Evolutionary conservation across 2,113 vertebrate genomes (phyloP), one percentile per base, ranked within the genome.

Genomic region (Calyptomena viridis): DNA sequence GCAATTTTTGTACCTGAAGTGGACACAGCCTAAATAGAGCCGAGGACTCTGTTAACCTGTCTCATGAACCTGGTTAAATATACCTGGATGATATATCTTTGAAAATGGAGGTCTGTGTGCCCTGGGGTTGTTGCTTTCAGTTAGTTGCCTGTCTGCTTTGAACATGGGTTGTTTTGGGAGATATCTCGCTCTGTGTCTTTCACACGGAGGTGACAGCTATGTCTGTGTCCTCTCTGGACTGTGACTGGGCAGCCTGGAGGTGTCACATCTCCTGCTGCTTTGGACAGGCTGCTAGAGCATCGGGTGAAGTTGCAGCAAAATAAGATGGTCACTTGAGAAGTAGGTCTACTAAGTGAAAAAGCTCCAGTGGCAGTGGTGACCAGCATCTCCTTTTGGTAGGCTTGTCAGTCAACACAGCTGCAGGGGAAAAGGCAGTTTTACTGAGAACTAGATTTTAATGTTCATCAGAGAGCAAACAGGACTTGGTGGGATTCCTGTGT

Each of bases 131-230:
- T 37, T 82, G 27, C 27, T 60, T 87, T 84, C 55, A 42, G 27
- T 31, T 0, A 42, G 27, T 31, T 0, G 0, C 23, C 46, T 2
- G 1, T 8, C 22, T 0, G 0, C 47, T 72, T 59, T 46, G 25
- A 23, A 10, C 5, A 9, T 47, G 60, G 22, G 24, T 44, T 64
- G 16, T 72, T 91, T 55, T 8, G 9, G 30, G n/a, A 84, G 24
- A 25, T 20, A 18, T 5, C 0, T 66, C 12, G 55, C 31, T 46
- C 12, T 56, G 23, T 52, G 9, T 68, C 67, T 42, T 22, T 75
- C 47, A n/a, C 2, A 4, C 4, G 7, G 59, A 64, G 31, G 14
- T 78, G 25, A 37, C 35, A 82, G 37, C n/a, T 53, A 4, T 67
- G n/a, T 58, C 30, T 53, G 22, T 76, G 58, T 68, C 31, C 35